Base-by-base conservation (phyloP, 2,797 vertebrate genomes). In the Lepus oiostolus region DNA sequence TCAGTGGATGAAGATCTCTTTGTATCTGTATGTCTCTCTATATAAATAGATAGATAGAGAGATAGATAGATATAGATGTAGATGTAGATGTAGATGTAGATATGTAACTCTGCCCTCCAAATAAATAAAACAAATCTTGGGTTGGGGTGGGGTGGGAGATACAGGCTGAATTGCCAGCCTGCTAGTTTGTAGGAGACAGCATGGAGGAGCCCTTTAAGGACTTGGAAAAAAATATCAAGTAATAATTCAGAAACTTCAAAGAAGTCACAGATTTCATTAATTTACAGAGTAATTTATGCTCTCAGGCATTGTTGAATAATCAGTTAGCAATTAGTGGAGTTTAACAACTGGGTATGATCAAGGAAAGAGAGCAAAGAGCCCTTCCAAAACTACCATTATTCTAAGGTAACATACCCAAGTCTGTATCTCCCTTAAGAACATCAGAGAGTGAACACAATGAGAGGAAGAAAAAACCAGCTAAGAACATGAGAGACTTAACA, bases 401-500 rank as follows among this genome's bases (percentile, higher is more conserved):
- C 70, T 17, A 42, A 38, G 35, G 0, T 54, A 30, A 10, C 75
- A 70, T 35, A 82, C 8, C n/a, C 50, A 91, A 83, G 83, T 19
- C 13, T 85, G 5, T 21, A 94, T 16, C 2, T 30, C 35, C 24
- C 19, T 70, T 75, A 79, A 10, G 2, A 92, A 24, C 35, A 42
- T 42, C 38, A 88, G 42, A 91, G 21, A 72, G 8, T 83, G 28
- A 79, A 84, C 19, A 91, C 0, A 86, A 14, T 86, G 19, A 52
- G 9, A 70, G 7, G 38, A 30, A 30, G n/a, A 91, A 82, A 75
- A 0, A 42, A 42, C 38, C 38, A 42, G 5, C 38, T 42, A 42
- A 42, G 38, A 88, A 65, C 35, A 79, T 42, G 42, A 88, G 42
- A 91, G 21, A 72, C 12, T 83, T n/a, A 79, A 84, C 19, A 91